These are phyloP conservation scores for Caenorhabditis zanzibari DNA, from an alignment of 2,888 invertebrate genomes.

Conservation along the genomic window DNA sequence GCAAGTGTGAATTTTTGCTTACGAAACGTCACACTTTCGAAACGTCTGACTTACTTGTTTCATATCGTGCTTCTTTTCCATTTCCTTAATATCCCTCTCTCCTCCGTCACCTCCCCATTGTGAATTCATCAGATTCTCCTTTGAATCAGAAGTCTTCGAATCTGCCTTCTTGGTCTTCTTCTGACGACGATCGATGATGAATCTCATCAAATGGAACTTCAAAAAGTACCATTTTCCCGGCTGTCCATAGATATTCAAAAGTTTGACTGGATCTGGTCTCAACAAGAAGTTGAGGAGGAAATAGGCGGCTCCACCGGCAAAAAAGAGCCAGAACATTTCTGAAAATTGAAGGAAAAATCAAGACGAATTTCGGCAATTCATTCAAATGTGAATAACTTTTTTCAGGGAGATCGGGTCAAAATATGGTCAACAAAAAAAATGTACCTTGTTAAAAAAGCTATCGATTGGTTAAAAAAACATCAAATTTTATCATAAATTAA, in stretches of 20 bases:
- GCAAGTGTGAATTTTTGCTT: background rate
- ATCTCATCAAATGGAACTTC: conserved; percentile 76
- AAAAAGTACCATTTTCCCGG: conserved; percentile 76
- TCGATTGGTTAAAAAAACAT: too few relatives aligned
- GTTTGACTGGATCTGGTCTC: conserved; percentile 66
- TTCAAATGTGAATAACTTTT: too few relatives aligned
- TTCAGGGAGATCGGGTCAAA: too few relatives aligned
- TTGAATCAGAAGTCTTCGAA: background rate
- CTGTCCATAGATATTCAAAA: conserved; percentile 69
- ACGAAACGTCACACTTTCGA: too few relatives aligned
- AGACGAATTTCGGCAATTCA: too few relatives aligned
- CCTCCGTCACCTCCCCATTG: conserved; percentile 75
- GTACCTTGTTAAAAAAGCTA: too few relatives aligned
- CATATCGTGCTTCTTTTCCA: conserved; percentile 76
- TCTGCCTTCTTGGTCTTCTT: conserved; percentile 42
- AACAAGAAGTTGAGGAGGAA: conserved; percentile 39
- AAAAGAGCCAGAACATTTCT: conserved; percentile 43
- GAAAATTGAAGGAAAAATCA: conserved; percentile 6
- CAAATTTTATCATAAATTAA: too few relatives aligned
- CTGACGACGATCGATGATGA: conserved; percentile 72
- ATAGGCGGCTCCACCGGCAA: conserved; percentile 44
- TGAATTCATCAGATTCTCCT: conserved; percentile 73
- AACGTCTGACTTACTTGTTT: conserved; percentile 12
- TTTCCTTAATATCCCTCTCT: conserved; percentile 65
- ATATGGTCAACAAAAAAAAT: too few relatives aligned